Evolutionary conservation across 2,888 invertebrate species (phyloP), one percentile per base, ranked within the genome.

Genomic region (Archaeoteleia sp.): DNA sequence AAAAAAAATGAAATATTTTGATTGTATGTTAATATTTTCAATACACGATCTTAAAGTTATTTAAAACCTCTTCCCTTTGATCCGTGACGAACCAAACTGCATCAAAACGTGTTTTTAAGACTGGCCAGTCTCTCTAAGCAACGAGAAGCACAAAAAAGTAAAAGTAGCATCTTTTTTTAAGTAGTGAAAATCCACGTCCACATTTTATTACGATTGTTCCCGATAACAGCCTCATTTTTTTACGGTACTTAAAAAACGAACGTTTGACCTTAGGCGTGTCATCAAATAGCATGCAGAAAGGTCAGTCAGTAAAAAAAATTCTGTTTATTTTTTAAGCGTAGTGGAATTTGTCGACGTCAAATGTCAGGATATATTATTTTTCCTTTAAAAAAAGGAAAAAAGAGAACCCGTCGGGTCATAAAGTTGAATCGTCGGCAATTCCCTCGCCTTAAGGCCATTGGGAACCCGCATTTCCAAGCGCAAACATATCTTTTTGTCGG

Each of bases 381-480:
- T 37, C 29, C 51, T 37, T 29, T 43, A 53, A 53, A 48, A 27
- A 51, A 57, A 46, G 39, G 10, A 32, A 20, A 29, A 25, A 49
- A 49, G 46, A 48, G 29, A 25, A 54, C 25, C 57, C 15, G 45
- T 45, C 12, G 51, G 53, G 65, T 66, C 65, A 53, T 66, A 66
- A 66, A 66, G 45, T 53, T 51, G 27, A 53, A 53, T 66, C 58
- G 49, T 39, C 25, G 35, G 58, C 57, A 66, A 46, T 66, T 53
- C 46, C 34, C 55, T 20, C 32, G 25, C 54, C 27, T 48, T 20
- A 25, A 35, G 37, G 20, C 49, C 46, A 45, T 57, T 57, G 57
- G 51, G 57, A 40, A 45, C 43, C 20, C 57, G 17, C 39, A 45
- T 25, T 37, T 45, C 25, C 30, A 61, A 61, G 45, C 39, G 60